Percentiles rank a stretch among this genome's conserved stretches.
These are phyloP conservation scores for Microdon myrmicae DNA, from an alignment of 2,888 invertebrate genomes.

Conservation along the genomic window DNA sequence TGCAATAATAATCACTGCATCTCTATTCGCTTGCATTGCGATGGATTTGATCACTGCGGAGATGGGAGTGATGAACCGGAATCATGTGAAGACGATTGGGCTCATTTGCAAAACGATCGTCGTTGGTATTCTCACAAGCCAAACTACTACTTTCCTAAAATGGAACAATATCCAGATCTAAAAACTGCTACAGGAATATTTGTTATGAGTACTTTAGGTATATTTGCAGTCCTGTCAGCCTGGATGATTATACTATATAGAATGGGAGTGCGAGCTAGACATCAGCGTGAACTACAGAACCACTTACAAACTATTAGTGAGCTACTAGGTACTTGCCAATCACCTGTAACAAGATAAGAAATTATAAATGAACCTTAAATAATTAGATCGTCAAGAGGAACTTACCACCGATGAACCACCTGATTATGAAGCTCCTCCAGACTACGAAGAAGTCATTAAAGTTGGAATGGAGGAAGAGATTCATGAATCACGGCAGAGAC, in stretches of 20 bases:
- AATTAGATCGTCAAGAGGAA: slow-evolving; percentile 67
- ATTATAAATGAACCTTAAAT: background rate
- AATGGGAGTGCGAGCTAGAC: slow-evolving; percentile 72
- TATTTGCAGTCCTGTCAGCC: slow-evolving; percentile 73
- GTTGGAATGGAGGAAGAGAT: slow-evolving; percentile 68
- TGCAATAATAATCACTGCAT: slow-evolving; percentile 80
- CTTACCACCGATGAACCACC: slow-evolving; percentile 71
- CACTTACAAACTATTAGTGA: slow-evolving; percentile 77
- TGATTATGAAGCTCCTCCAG: slow-evolving; percentile 77
- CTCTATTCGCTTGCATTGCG: slow-evolving; percentile 74
- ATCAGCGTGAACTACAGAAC: slow-evolving; percentile 74
- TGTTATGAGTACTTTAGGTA: slow-evolving; percentile 72
- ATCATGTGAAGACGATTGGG: slow-evolving; percentile 72
- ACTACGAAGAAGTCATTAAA: slow-evolving; percentile 76
- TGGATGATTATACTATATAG: slow-evolving; percentile 73
- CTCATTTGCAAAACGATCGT: slow-evolving; percentile 69
- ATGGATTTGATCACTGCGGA: slow-evolving; percentile 82
- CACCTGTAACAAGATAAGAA: background rate
- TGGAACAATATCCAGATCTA: slow-evolving; percentile 73
- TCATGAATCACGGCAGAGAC: slow-evolving; percentile 59
- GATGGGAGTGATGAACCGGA: slow-evolving; percentile 77
- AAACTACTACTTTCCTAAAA: slow-evolving; percentile 79
- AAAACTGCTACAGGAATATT: slow-evolving; percentile 75
- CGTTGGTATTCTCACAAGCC: slow-evolving; percentile 76
- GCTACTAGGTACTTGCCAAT: slow-evolving; percentile 69